Conservation (phyloP, 2,797 vertebrate genomes). For the Galaxias olidus region DNA sequence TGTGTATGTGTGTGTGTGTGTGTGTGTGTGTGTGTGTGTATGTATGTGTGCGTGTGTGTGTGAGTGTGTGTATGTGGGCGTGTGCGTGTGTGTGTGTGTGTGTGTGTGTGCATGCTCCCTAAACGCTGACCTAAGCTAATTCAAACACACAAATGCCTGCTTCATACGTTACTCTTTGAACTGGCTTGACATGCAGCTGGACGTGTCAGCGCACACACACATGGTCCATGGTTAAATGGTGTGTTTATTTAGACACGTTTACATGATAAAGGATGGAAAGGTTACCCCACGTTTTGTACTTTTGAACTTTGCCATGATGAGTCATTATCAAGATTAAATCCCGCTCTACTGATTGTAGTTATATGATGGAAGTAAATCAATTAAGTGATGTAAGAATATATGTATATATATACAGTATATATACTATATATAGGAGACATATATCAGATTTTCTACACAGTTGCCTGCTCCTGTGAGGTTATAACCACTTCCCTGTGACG, state of each 20-base stretch:
- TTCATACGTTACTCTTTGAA: constrained; percentile 69
- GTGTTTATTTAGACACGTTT: constrained; percentile 28
- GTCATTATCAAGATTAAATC: background rate
- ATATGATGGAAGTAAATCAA: background rate
- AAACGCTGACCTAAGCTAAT: constrained; percentile 57
- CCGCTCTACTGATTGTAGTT: background rate
- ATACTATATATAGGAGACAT: no score
- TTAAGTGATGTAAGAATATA: no score
- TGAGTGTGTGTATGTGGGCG: constrained; percentile 5
- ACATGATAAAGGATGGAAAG: constrained; percentile 20
- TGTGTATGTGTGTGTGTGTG: constrained; percentile 41
- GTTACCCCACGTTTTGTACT: background rate
- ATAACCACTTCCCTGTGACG: no score
- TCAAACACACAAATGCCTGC: constrained; percentile 61
- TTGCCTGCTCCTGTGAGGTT: no score
- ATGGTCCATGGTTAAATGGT: constrained; percentile 53
- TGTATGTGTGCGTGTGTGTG: no score
- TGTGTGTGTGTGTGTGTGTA: background rate
- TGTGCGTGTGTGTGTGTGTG: constrained; percentile 12
- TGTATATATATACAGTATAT: no score
- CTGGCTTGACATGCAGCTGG: constrained; percentile 55
- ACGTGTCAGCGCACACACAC: constrained; percentile 57
- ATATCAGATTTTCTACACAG: no score
- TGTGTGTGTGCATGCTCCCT: constrained; percentile 55
- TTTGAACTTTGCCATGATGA: background rate